These are phyloP conservation scores for Agrilus biguttatus DNA, from an alignment of 2,888 invertebrate species.

Conservation along the genomic window DNA sequence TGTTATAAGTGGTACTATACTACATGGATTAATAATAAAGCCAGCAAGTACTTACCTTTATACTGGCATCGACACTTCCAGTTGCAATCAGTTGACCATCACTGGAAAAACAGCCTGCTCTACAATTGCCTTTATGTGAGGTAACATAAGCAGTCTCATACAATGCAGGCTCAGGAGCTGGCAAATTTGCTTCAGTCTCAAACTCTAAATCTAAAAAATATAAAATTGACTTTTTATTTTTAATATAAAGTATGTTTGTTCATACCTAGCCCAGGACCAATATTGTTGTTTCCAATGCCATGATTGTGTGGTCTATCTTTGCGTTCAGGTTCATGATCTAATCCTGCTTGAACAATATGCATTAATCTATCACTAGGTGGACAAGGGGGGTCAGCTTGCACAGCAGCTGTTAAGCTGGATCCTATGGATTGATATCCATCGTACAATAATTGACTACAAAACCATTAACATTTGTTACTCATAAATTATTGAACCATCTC, in stretches of 20 bases:
- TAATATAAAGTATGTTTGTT: background rate
- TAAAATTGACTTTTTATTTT: background rate
- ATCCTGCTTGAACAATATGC: conserved; percentile 71
- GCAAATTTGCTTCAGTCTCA: conserved; percentile 85
- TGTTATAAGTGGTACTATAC: too few relatives aligned
- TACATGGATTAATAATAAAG: background rate
- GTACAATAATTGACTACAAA: conserved; percentile 83
- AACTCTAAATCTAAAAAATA: conserved; percentile 68
- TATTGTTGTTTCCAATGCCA: conserved; percentile 46
- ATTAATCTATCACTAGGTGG: conserved; percentile 90
- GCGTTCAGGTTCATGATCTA: conserved; percentile 70
- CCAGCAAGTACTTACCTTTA: conserved; percentile 48
- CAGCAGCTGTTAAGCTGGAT: conserved; percentile 64
- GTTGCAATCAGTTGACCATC: conserved; percentile 96
- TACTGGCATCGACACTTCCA: conserved; percentile 95
- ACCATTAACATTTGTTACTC: conserved; percentile 2
- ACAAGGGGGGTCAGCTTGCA: conserved; percentile 85
- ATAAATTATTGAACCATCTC: conserved; percentile 2
- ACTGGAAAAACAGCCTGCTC: conserved; percentile 89
- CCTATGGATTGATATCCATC: conserved; percentile 95
- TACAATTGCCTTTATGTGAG: conserved; percentile 90
- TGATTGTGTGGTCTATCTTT: conserved; percentile 42
- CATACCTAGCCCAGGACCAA: conserved; percentile 48
- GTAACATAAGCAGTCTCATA: conserved; percentile 99
- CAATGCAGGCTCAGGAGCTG: conserved; percentile 91